Percentiles rank a stretch among this genome's conserved stretches.
phyloP scores from a whole-genome alignment of 2,113 vertebrate species.

The Damaliscus lunatus region DNA sequence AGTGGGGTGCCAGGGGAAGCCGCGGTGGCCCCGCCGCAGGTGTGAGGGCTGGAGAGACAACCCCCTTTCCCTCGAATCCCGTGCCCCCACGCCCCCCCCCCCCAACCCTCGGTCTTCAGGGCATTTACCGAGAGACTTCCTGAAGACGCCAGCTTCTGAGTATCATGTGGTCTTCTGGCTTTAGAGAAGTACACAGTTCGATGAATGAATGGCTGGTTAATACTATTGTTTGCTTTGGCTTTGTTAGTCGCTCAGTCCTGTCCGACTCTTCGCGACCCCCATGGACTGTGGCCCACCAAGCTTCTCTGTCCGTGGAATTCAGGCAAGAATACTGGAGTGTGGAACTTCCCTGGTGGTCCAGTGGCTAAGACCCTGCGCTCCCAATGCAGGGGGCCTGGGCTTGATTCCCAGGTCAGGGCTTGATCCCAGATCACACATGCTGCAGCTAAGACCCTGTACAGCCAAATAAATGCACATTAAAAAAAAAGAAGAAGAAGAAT shows the following conservation, averaged over 20 bases:
- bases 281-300: background rate
- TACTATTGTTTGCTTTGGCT: background rate
- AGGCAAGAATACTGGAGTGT: background rate
- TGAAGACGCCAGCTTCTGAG: background rate
- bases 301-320: background rate
- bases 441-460: background rate
- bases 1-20: background rate
- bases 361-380: background rate
- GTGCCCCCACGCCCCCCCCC: fast-evolving
- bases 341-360: background rate
- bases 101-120: background rate
- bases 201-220: background rate
- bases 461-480: background rate
- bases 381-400: background rate
- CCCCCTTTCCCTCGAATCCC: background rate
- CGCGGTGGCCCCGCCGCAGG: too few species aligned
- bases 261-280: background rate
- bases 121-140: background rate
- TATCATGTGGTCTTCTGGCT: background rate
- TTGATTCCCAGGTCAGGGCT: background rate
- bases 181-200: background rate
- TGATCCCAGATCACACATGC: background rate
- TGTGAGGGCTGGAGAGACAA: background rate
- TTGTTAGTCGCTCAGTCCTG: background rate
- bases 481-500: background rate